Percentiles rank a stretch among this genome's conserved stretches.
These are phyloP conservation scores for Dipodomys stephensi DNA, from an alignment of 2,113 vertebrate genomes.

Conservation along the genomic window DNA sequence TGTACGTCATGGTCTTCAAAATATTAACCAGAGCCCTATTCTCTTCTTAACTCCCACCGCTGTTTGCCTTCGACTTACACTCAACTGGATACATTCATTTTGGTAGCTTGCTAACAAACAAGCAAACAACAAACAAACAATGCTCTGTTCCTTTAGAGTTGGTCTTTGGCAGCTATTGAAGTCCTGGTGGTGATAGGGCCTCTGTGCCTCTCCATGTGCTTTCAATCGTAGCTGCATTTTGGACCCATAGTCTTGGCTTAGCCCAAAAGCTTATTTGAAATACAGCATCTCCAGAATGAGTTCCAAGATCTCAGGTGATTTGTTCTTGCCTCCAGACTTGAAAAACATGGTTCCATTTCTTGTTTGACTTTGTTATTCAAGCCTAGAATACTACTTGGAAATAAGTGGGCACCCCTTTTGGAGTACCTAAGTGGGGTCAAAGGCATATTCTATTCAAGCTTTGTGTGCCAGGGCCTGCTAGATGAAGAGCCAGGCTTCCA, in stretches of 20 bases:
- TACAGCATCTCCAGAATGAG: neutral
- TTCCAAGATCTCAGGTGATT: neutral
- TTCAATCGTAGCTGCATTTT: neutral
- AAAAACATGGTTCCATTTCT: neutral
- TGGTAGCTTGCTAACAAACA: neutral
- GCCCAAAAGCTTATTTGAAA: neutral
- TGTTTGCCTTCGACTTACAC: neutral
- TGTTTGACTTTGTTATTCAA: slow-evolving; percentile 14
- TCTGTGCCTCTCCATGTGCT: neutral
- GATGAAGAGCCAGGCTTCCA: neutral
- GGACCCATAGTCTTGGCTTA: neutral
- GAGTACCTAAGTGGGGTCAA: slow-evolving; percentile 46
- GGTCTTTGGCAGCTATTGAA: neutral
- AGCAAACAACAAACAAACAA: neutral
- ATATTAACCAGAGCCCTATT: neutral
- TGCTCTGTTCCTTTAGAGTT: slow-evolving; percentile 20
- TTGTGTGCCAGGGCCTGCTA: neutral
- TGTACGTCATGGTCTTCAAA: neutral
- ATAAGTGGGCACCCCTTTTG: neutral
- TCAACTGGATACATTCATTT: neutral
- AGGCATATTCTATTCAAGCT: neutral
- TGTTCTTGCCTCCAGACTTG: neutral
- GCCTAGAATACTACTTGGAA: neutral
- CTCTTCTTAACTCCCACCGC: neutral
- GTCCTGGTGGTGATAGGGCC: neutral